These are phyloP conservation scores for Sorex fumeus DNA, from an alignment of 2,113 vertebrate species.

Conservation along the genomic window DNA sequence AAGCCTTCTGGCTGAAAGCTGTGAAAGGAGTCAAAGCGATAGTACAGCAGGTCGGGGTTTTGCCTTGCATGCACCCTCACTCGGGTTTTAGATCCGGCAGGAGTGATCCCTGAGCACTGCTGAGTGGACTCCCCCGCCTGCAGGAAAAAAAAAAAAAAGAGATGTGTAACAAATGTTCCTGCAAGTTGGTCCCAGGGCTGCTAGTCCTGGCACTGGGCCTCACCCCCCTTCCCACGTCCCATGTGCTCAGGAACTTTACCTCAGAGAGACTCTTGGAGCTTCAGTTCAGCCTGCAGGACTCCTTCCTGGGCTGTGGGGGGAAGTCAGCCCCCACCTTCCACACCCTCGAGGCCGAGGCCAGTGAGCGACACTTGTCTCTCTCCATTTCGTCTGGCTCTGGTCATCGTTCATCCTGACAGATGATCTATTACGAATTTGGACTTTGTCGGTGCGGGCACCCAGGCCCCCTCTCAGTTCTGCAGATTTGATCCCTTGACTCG, in stretches of 20 bases:
- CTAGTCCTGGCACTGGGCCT: too few species aligned
- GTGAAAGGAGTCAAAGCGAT: too few species aligned
- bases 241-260: not conserved
- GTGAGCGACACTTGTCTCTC: not conserved
- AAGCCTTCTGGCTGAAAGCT: too few species aligned
- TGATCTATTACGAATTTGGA: too few species aligned
- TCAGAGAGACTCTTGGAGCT: not conserved
- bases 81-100: too few species aligned
- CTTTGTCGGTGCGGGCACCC: not conserved
- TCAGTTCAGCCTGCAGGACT: not conserved
- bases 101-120: too few species aligned
- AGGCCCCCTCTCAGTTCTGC: constrained; percentile 33
- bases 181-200: too few species aligned
- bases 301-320: too few species aligned
- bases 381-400: not conserved
- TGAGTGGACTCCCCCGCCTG: too few species aligned
- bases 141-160: too few species aligned
- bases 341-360: not conserved
- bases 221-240: not conserved
- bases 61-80: too few species aligned
- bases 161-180: not conserved
- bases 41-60: too few species aligned
- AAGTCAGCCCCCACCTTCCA: not conserved
- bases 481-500: not conserved
- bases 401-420: not conserved